A percentile compares a stretch with the other conserved stretches of the same genome.
These are phyloP conservation scores for Eleutherodactylus coqui DNA, from an alignment of 2,797 vertebrate genomes.

Conservation along the genomic window DNA sequence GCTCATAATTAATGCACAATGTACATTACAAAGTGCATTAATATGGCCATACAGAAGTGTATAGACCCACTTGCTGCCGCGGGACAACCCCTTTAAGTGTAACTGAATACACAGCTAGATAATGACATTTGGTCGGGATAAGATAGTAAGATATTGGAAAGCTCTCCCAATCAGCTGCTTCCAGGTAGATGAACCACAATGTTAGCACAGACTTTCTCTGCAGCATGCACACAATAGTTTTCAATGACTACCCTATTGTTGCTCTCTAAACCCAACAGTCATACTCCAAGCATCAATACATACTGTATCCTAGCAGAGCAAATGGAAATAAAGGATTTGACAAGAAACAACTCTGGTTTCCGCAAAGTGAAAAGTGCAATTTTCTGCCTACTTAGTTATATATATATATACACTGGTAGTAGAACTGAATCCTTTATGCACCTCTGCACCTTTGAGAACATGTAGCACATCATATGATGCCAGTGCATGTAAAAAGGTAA, in stretches of 20 bases:
- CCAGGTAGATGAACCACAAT: neutral
- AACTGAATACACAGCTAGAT: too few relatives aligned
- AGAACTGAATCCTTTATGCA: neutral
- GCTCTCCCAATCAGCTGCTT: neutral
- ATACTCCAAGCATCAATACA: neutral
- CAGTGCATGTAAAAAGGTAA: neutral
- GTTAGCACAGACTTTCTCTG: neutral
- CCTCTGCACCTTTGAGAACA: too few relatives aligned
- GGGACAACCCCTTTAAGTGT: too few relatives aligned
- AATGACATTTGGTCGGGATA: too few relatives aligned
- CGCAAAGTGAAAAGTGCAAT: neutral
- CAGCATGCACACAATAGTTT: neutral
- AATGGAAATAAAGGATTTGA: neutral
- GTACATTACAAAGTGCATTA: too few relatives aligned
- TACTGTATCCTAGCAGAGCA: neutral
- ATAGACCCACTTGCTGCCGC: too few relatives aligned
- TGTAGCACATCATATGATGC: neutral
- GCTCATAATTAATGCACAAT: too few relatives aligned
- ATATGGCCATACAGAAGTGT: too few relatives aligned
- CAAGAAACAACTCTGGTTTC: too few relatives aligned
- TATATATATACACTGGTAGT: neutral
- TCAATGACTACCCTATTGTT: neutral
- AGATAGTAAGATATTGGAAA: neutral
- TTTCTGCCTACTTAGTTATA: neutral
- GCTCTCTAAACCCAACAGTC: neutral